Evolutionary conservation across 2,888 invertebrate species (phyloP), one percentile per base, ranked within the genome.

Genomic region (Morpho deidamia): DNA sequence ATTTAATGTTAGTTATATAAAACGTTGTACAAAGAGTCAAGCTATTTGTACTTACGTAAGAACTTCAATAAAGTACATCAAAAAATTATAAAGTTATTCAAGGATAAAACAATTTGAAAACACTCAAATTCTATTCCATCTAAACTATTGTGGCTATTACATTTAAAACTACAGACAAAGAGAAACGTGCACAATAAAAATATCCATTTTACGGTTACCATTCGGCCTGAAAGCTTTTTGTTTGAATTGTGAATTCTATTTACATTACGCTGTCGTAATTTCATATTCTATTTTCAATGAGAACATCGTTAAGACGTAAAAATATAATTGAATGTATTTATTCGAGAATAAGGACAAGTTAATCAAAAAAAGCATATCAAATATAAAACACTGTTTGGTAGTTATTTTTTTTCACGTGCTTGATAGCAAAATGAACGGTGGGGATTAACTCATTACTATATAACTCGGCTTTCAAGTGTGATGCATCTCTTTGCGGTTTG

Each of bases 161-260:
- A 41, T 44, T 41, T 38, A 57, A 48, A 58, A 58, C 55, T 53
- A 48, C 50, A 54, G 45, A 48, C 53, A 56, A 56, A 59, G 51
- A 44, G 44, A 54, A 59, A 59, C 51, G 49, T 54, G 57, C 54
- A 59, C 57, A 59, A 57, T 59, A 57, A 57, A 59, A 57, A 53
- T 45, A 56, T 56, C 48, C 59, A 56, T 59, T 59, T 59, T 57
- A 52, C 48, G 53, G 51, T 57, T 54, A 54, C 49, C 47, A 59
- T 59, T 59, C 49, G 43, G 49, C 51, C 57, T 57, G 52, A 59
- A 59, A 59, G 57, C 57, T 52, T 59, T 59, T 57, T 59, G 57
- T 59, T 59, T 57, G 57, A 59, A 59, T 49, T 58, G 56, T 50
- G 40, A 48, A 44, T 23, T 23, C 23, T 23, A 23, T 23, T 23